phyloP scores from a whole-genome alignment of 2,888 invertebrate genomes.

The Oithona nana region DNA sequence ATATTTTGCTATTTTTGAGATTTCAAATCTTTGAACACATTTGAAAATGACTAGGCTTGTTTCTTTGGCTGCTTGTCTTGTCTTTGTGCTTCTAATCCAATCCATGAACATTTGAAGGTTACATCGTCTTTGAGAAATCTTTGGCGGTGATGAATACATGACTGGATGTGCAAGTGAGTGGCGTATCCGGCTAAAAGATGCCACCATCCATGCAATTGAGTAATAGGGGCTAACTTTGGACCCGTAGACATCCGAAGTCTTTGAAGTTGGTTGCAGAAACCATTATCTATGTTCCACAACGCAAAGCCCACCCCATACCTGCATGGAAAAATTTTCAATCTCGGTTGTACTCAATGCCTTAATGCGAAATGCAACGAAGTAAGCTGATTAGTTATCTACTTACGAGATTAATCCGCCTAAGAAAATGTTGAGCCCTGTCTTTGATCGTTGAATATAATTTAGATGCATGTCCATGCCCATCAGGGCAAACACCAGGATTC shows the following conservation, averaged over 20 bases:
- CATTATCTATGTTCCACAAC: slow-evolving; percentile 32
- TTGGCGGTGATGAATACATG: slow-evolving; percentile 19
- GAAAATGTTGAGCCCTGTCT: not conserved
- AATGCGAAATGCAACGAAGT: not conserved
- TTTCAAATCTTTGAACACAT: too few relatives aligned
- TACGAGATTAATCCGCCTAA: not conserved
- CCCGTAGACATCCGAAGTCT: slow-evolving; percentile 20
- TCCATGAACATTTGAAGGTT: not conserved
- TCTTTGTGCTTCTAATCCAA: not conserved
- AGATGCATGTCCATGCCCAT: slow-evolving; percentile 19
- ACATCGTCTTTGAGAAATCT: not conserved
- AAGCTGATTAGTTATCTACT: too few relatives aligned
- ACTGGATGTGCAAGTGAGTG: slow-evolving; percentile 28
- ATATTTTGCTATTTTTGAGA: too few relatives aligned
- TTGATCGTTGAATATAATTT: not conserved
- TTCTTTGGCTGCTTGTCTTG: too few relatives aligned
- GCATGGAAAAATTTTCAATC: too few relatives aligned
- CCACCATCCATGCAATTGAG: slow-evolving; percentile 34
- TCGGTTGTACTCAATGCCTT: too few relatives aligned
- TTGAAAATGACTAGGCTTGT: too few relatives aligned
- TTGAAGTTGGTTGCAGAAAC: slow-evolving; percentile 27
- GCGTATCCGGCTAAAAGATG: slow-evolving; percentile 31
- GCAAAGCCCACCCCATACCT: slow-evolving; percentile 29
- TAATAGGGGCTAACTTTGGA: slow-evolving; percentile 21
- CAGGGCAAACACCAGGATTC: slow-evolving; percentile 24